Percentiles rank a stretch among this genome's conserved stretches.
These are phyloP conservation scores for Galerucella pusilla DNA, from an alignment of 2,888 invertebrate genomes.

Conservation along the genomic window DNA sequence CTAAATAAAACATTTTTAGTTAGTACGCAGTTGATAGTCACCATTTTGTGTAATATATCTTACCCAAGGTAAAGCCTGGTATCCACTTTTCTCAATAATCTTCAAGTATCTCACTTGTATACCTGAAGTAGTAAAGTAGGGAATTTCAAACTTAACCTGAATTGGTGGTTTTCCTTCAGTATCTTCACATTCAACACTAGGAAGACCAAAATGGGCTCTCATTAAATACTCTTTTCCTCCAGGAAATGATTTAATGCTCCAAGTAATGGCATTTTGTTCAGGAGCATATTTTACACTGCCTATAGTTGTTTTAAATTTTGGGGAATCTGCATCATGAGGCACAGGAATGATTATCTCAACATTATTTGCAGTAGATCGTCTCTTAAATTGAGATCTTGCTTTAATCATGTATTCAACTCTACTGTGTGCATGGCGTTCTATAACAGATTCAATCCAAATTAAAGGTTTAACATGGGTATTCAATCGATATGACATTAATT, in stretches of 20 bases:
- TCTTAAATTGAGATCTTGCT: constrained; percentile 97
- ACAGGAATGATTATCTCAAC: constrained; percentile 98
- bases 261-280: constrained; percentile 95
- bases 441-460: constrained; percentile 99
- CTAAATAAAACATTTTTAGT: constrained; percentile 67
- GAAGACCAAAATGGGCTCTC: constrained; percentile 97
- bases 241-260: constrained; percentile 97
- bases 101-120: constrained; percentile 97
- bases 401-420: constrained; percentile 99
- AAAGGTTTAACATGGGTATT: constrained; percentile 96
- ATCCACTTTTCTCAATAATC: constrained; percentile 99
- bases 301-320: constrained; percentile 97
- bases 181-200: constrained; percentile 95
- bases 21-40: constrained; percentile 96
- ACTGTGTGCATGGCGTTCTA: constrained; percentile 96
- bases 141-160: constrained; percentile 98
- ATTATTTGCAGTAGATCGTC: constrained; percentile 97
- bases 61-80: constrained; percentile 99
- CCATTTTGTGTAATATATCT: constrained; percentile 99
- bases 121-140: constrained; percentile 98
- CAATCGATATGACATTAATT: constrained; percentile 96
- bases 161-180: constrained; percentile 97
- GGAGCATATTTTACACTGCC: constrained; percentile 98
- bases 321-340: constrained; percentile 97
- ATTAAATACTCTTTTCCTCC: constrained; percentile 98